Conservation (phyloP, 37 sponge, comb jelly and placozoan species). For the Theonella swinhoei region DNA sequence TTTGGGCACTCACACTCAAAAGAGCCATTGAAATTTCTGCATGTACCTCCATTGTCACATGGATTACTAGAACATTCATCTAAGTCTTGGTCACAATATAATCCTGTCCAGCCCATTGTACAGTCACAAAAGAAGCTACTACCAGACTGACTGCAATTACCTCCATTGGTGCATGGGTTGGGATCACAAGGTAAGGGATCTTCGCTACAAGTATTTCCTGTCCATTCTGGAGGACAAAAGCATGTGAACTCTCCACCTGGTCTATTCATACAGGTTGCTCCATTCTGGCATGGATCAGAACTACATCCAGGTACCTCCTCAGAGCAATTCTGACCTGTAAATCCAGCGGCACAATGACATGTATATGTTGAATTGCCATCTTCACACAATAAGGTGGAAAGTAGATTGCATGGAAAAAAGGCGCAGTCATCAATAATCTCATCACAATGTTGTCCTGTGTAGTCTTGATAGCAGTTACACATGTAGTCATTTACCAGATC, state of each 20-base stretch:
- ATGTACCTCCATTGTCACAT: slow-evolving; percentile 6
- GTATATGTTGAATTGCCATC: slow-evolving; percentile 22
- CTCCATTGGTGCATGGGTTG: slow-evolving; percentile 38
- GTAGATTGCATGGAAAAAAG: slow-evolving; percentile 12
- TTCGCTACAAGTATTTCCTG: slow-evolving; percentile 10
- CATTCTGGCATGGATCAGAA: slow-evolving; percentile 8
- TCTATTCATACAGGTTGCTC: slow-evolving; percentile 23
- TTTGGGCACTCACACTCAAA: slow-evolving; percentile 37
- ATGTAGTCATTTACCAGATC: slow-evolving; percentile 16
- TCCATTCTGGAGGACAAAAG: slow-evolving; percentile 37
- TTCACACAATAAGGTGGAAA: slow-evolving; percentile 4
- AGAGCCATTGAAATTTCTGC: slow-evolving; percentile 8
- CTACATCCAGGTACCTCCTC: slow-evolving; percentile 17
- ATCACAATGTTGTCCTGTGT: slow-evolving; percentile 62
- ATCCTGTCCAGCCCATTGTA: slow-evolving; percentile 22
- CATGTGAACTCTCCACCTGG: slow-evolving; percentile 31
- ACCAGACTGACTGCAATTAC: slow-evolving; percentile 15
- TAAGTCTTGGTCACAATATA: slow-evolving; percentile 26
- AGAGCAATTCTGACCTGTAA: slow-evolving; percentile 17
- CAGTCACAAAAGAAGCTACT: slow-evolving; percentile 37
- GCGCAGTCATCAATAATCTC: slow-evolving; percentile 68
- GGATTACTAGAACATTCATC: slow-evolving; percentile 36
- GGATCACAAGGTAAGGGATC: background rate
- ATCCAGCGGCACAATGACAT: slow-evolving; percentile 49
- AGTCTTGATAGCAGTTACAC: slow-evolving; percentile 70